phyloP scores from a whole-genome alignment of 2,797 vertebrate species.

The Cossypha polioptera region DNA sequence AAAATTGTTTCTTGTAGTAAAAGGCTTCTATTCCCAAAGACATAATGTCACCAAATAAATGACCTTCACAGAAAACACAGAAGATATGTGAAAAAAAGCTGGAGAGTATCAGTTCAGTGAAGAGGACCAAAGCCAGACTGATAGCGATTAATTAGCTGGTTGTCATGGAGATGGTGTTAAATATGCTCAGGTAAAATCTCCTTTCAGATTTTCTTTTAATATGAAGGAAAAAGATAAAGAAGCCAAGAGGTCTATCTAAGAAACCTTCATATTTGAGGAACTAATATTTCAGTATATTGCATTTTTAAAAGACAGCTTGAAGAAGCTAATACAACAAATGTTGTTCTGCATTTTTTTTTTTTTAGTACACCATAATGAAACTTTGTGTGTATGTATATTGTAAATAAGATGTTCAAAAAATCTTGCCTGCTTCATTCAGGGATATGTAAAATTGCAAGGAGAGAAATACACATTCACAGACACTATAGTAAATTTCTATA shows the following conservation, averaged over 20 bases:
- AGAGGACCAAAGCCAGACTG: constrained; percentile 54
- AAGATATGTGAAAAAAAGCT: constrained; percentile 46
- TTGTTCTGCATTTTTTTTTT: not conserved
- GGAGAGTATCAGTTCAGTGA: constrained; percentile 38
- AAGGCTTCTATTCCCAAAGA: not conserved
- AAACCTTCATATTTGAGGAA: not conserved
- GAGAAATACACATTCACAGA: not conserved
- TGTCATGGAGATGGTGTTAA: constrained; percentile 67
- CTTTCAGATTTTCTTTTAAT: constrained; percentile 37
- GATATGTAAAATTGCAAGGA: not conserved
- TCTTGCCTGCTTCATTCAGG: not conserved
- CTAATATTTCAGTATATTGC: not conserved
- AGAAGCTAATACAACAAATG: not conserved
- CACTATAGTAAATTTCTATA: not conserved
- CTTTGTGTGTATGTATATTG: not conserved
- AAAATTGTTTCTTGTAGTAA: not conserved
- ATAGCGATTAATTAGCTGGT: constrained; percentile 67
- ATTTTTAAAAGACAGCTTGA: not conserved
- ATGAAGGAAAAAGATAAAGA: constrained; percentile 27
- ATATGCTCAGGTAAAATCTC: constrained; percentile 62
- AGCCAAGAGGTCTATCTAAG: not conserved
- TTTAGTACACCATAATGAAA: not conserved
- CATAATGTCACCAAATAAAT: not conserved
- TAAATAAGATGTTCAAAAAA: not conserved
- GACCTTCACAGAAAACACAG: constrained; percentile 41